phyloP scores from a whole-genome alignment of 2,888 invertebrate genomes.

The Perizoma affinitatum region DNA sequence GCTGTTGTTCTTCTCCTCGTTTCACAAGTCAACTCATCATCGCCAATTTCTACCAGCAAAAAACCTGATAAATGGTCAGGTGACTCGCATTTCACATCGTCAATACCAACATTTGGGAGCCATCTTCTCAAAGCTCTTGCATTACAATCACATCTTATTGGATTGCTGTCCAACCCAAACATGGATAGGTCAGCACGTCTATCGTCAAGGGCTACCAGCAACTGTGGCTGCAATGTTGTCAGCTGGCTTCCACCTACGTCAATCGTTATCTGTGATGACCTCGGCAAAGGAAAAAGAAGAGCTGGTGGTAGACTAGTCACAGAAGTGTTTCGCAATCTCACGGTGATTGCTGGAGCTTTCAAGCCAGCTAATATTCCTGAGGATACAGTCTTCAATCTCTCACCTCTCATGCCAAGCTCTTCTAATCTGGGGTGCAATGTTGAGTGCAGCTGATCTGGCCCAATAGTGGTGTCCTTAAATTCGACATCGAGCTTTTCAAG shows the following conservation, averaged over 20 bases:
- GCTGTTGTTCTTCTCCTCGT: conserved; percentile 82
- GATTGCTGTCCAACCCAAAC: conserved; percentile 90
- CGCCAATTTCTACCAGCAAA: conserved; percentile 89
- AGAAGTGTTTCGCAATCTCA: conserved; percentile 93
- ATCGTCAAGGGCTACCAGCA: conserved; percentile 92
- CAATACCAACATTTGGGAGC: conserved; percentile 87
- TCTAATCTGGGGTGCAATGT: conserved; percentile 91
- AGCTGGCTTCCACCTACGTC: conserved; percentile 92
- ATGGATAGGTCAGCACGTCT: conserved; percentile 89
- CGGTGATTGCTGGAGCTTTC: conserved; percentile 87
- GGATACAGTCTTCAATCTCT: conserved; percentile 89
- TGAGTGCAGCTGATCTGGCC: conserved; percentile 92
- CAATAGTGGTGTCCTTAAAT: conserved; percentile 92
- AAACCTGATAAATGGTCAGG: conserved; percentile 89
- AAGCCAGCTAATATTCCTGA: conserved; percentile 93
- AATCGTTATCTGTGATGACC: conserved; percentile 91
- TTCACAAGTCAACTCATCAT: conserved; percentile 93
- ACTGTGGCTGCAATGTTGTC: conserved; percentile 89
- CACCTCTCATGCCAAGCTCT: conserved; percentile 89
- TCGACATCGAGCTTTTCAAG: conserved; percentile 92
- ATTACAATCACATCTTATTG: conserved; percentile 93
- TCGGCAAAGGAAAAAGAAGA: conserved; percentile 92
- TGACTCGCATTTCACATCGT: conserved; percentile 85
- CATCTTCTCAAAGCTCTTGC: conserved; percentile 91
- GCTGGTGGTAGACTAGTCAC: conserved; percentile 91